Conservation (phyloP, 23 tunicate species). For the Oikopleura albicans region DNA sequence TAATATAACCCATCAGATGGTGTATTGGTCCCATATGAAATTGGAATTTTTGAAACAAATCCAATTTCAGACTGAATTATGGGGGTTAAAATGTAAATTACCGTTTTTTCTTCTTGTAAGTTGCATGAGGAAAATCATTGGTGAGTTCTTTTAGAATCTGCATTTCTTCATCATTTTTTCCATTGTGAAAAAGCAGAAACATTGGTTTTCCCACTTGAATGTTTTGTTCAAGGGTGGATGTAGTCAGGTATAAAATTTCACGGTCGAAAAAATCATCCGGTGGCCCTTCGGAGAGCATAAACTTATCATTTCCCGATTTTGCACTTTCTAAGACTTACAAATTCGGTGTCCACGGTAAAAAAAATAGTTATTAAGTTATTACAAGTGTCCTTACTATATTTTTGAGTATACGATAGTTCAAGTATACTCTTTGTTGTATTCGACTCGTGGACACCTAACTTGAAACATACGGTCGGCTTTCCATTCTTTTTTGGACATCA, state of each 20-base stretch:
- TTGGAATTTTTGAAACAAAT: too few relatives aligned
- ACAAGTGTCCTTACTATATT: too few relatives aligned
- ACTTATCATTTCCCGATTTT: not conserved
- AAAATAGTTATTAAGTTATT: too few relatives aligned
- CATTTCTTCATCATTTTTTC: not conserved
- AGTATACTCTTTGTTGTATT: not conserved
- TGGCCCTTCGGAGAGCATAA: not conserved
- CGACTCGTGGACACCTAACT: not conserved
- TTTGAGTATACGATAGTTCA: too few relatives aligned
- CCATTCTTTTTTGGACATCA: constrained; percentile 1
- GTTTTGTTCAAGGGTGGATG: not conserved
- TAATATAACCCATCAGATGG: too few relatives aligned
- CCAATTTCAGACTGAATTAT: too few relatives aligned
- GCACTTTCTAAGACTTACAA: constrained; percentile 14
- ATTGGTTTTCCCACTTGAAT: not conserved
- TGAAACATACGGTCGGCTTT: not conserved
- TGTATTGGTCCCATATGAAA: too few relatives aligned
- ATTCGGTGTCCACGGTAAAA: too few relatives aligned
- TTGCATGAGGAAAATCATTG: not conserved
- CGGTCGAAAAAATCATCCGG: not conserved
- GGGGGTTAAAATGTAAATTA: not conserved
- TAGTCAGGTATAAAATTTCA: not conserved
- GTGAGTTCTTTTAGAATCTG: not conserved
- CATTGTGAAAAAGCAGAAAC: not conserved
- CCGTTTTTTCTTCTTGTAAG: constrained; percentile 14